Evolutionary conservation across 2,888 invertebrate species (phyloP), one percentile per base, ranked within the genome.

Genomic region (Lypha dubia): DNA sequence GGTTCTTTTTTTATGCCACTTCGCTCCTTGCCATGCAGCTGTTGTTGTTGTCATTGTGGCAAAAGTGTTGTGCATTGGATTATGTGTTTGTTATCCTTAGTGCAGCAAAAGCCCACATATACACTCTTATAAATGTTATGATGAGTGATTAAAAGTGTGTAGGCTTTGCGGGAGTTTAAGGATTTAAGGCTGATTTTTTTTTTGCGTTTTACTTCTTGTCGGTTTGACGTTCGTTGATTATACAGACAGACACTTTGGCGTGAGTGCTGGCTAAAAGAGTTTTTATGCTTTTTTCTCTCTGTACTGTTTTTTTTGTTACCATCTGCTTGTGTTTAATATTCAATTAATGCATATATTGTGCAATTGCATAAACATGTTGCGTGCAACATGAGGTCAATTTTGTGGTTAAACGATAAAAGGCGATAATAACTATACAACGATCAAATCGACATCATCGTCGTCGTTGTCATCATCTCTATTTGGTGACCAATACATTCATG

Each of bases 371-470:
- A 83, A 60, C 70, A 70, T 79, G 79, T 83, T 79, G 74, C 53
- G 79, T 74, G 74, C 79, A 83, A 58, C 68, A 75, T 63, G 63
- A 75, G 79, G 83, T 83, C 53, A 83, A 71, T 77, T n/a, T 83
- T 79, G 75, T 82, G 81, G 81, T 82, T 76, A 58, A 82, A 35
- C 46, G 68, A 70, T 63, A 51, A 41, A 75, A 32, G 9, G 81
- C 63, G 81, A 76, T 82, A 82, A 76, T 71, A 49, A 76, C 49
- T 35, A n/a, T n/a, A 70, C 63, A 75, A 70, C 28, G 56, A 80
- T 76, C 38, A 24, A 17, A 38, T 38, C 15, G 7, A 1, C 35
- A 35, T 41, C 41, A 41, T 28, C 65, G 49, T 56, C 41, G 53
- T 20, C 53, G 32, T 28, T 44, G 35, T 46, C 11, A 17, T 44